Percentiles rank a stretch among this genome's conserved stretches.
phyloP scores from a whole-genome alignment of 2,888 invertebrate genomes.

The Tuta absoluta region DNA sequence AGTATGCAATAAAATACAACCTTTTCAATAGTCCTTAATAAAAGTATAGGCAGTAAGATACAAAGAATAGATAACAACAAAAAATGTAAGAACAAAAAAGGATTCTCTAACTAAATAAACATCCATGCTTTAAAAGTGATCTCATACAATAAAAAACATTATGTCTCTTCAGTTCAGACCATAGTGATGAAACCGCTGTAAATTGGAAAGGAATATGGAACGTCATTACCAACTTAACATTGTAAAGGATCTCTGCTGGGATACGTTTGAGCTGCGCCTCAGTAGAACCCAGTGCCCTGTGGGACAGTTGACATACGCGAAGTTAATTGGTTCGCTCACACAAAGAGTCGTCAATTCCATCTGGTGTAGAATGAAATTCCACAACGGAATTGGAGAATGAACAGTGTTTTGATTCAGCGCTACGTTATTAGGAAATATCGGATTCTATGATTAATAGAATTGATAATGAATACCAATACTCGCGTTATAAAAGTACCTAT shows the following conservation, averaged over 20 bases:
- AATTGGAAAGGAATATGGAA: conserved; percentile 8
- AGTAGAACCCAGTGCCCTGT: not conserved
- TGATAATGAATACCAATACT: too few species aligned
- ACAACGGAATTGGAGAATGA: not conserved
- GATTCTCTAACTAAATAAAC: too few species aligned
- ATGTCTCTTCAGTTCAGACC: not conserved
- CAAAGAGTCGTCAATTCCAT: conserved; percentile 18
- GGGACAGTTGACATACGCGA: conserved; percentile 5
- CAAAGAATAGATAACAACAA: too few species aligned
- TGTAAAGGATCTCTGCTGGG: not conserved
- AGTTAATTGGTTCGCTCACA: conserved; percentile 15
- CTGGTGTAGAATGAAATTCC: not conserved
- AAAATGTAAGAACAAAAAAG: too few species aligned
- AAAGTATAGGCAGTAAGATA: too few species aligned
- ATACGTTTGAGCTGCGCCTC: not conserved
- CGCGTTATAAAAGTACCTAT: not conserved
- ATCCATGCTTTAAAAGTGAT: not conserved
- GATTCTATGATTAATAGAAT: not conserved
- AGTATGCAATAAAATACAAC: too few species aligned
- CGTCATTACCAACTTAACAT: not conserved
- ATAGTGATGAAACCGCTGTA: not conserved
- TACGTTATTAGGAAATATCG: not conserved
- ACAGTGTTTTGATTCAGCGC: conserved; percentile 1
- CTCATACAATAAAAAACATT: not conserved
- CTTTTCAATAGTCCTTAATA: too few species aligned